These are phyloP conservation scores for Ectropis crepuscularia DNA, from an alignment of 2,888 invertebrate species.

Conservation along the genomic window DNA sequence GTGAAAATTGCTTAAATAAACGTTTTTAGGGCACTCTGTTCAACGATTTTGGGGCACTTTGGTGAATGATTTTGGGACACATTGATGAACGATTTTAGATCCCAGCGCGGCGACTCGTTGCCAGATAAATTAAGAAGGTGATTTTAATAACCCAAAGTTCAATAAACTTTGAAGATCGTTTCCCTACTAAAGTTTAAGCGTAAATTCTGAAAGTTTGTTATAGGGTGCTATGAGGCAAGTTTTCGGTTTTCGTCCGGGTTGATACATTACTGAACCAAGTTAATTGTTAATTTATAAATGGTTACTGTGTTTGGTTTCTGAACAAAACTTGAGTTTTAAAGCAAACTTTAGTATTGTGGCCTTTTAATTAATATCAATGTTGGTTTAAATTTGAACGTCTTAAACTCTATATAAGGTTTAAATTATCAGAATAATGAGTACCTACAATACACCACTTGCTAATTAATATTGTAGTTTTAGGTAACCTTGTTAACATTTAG, in stretches of 20 bases:
- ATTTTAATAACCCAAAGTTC: slow-evolving; percentile 30
- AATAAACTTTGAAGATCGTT: slow-evolving; percentile 25
- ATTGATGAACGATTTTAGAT: background rate
- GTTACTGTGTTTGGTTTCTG: background rate
- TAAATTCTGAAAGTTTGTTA: slow-evolving; percentile 18
- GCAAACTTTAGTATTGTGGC: background rate
- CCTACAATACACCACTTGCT: too few relatives aligned
- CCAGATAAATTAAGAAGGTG: slow-evolving; percentile 24
- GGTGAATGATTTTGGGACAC: too few relatives aligned
- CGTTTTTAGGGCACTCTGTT: slow-evolving; percentile 20
- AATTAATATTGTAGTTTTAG: too few relatives aligned
- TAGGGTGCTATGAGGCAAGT: slow-evolving; percentile 8
- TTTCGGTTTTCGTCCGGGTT: slow-evolving; percentile 14
- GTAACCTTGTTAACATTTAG: too few relatives aligned
- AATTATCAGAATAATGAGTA: too few relatives aligned
- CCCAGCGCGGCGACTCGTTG: slow-evolving; percentile 6
- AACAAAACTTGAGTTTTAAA: background rate
- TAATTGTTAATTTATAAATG: slow-evolving; percentile 8
- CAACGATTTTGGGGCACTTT: background rate
- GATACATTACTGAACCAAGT: slow-evolving; percentile 1
- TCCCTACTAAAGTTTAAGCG: slow-evolving; percentile 14
- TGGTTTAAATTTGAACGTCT: too few relatives aligned
- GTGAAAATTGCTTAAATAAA: slow-evolving; percentile 18
- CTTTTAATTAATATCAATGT: too few relatives aligned
- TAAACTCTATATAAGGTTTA: too few relatives aligned